These are phyloP conservation scores for Stegophylla sp. DNA, from an alignment of 2,888 invertebrate species.

Conservation along the genomic window DNA sequence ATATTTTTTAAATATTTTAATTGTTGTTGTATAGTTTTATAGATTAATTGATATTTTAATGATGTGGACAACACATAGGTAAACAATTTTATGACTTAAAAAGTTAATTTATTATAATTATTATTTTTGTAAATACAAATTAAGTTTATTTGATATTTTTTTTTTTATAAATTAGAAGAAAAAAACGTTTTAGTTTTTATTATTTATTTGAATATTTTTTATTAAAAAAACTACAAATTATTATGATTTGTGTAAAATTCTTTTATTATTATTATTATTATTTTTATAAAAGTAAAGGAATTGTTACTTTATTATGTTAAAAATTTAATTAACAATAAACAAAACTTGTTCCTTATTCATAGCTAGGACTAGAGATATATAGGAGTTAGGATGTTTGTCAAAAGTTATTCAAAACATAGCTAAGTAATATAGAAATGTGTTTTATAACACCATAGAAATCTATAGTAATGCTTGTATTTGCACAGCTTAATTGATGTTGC, in stretches of 20 bases:
- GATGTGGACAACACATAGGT: constrained; percentile 24
- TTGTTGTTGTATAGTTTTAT: constrained; percentile 54
- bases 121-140: constrained; percentile 40
- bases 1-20: constrained; percentile 56
- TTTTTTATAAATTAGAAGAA: constrained; percentile 22
- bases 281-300: constrained; percentile 35
- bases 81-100: constrained; percentile 18
- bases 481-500: no score
- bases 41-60: constrained; percentile 42
- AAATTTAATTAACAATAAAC: constrained; percentile 22
- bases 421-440: no score
- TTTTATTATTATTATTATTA: constrained; percentile 30
- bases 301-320: constrained; percentile 52
- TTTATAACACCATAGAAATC: no score
- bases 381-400: no score
- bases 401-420: no score
- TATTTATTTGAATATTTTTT: constrained; percentile 47
- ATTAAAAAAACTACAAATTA: constrained; percentile 30
- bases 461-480: no score
- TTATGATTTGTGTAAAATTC: constrained; percentile 2
- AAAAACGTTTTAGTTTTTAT: constrained; percentile 29
- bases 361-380: no score
- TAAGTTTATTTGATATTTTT: constrained; percentile 26
- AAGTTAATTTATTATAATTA: constrained; percentile 39
- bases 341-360: constrained; percentile 49